Conservation (phyloP, 2,888 invertebrate species). For the Calephelis perditalis region DNA sequence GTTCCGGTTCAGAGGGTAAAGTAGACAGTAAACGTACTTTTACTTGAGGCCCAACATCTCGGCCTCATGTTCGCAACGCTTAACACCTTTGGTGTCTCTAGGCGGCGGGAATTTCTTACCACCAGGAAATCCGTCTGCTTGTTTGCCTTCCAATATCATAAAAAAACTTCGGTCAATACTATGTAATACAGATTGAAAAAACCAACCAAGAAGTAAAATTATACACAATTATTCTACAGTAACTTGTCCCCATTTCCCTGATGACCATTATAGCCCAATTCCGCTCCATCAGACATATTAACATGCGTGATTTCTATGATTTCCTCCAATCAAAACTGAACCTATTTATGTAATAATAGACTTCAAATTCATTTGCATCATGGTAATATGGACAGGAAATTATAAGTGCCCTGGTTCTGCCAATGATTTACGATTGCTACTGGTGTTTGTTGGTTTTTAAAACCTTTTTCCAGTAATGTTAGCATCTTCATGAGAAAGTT, state of each 20-base stretch:
- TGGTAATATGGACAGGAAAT: background rate
- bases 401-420: constrained; percentile 6
- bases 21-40: no score
- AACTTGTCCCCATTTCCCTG: constrained; percentile 5
- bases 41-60: no score
- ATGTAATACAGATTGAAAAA: background rate
- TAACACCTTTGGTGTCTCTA: no score
- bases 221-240: constrained; percentile 10
- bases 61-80: no score
- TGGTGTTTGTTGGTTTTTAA: background rate
- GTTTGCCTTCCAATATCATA: no score
- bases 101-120: no score
- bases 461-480: no score
- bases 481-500: no score
- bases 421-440: constrained; percentile 8
- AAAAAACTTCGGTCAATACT: no score
- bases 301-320: constrained; percentile 37
- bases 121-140: no score
- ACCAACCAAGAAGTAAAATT: background rate
- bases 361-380: constrained; percentile 3
- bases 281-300: constrained; percentile 16
- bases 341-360: constrained; percentile 8
- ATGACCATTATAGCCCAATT: constrained; percentile 9
- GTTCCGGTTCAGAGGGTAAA: no score
- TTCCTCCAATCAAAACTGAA: constrained; percentile 18